A percentile compares a stretch with the other conserved stretches of the same genome.
Evolutionary conservation across 2,797 vertebrate species (phyloP).

Genomic region (Podarcis lilfordi): DNA sequence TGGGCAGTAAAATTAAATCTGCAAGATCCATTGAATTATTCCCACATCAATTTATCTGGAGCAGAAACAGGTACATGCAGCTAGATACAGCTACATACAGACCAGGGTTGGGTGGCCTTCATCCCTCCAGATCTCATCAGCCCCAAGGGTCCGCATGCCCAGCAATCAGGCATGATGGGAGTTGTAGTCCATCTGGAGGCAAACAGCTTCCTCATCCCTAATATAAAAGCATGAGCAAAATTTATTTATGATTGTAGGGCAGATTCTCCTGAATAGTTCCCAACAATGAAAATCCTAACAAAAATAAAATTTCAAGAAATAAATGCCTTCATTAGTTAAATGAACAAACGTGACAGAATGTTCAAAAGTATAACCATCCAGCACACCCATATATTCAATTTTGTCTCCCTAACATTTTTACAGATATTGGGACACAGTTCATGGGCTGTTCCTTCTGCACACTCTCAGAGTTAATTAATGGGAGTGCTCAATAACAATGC

Average conservation of each 20-base stretch:
- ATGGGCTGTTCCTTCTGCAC: background rate
- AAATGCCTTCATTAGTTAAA: background rate
- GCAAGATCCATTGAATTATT: background rate
- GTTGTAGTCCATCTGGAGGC: background rate
- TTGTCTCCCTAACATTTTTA: background rate
- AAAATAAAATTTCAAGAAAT: background rate
- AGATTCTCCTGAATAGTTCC: background rate
- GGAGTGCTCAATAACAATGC: background rate
- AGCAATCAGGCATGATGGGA: too few species aligned
- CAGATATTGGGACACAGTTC: background rate
- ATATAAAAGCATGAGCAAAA: background rate
- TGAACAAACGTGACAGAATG: background rate
- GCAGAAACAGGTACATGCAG: conserved; percentile 13
- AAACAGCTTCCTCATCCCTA: background rate
- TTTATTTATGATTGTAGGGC: background rate
- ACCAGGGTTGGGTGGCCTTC: too few species aligned
- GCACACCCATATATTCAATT: background rate
- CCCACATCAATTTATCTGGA: conserved; percentile 12
- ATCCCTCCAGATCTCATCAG: too few species aligned
- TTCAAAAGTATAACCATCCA: background rate
- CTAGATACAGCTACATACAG: background rate
- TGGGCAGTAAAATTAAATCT: conserved; percentile 48
- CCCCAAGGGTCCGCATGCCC: too few species aligned
- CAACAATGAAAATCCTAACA: background rate
- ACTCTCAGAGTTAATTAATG: background rate